These are phyloP conservation scores for Andricus curvator DNA, from an alignment of 2,888 invertebrate genomes.

Conservation along the genomic window DNA sequence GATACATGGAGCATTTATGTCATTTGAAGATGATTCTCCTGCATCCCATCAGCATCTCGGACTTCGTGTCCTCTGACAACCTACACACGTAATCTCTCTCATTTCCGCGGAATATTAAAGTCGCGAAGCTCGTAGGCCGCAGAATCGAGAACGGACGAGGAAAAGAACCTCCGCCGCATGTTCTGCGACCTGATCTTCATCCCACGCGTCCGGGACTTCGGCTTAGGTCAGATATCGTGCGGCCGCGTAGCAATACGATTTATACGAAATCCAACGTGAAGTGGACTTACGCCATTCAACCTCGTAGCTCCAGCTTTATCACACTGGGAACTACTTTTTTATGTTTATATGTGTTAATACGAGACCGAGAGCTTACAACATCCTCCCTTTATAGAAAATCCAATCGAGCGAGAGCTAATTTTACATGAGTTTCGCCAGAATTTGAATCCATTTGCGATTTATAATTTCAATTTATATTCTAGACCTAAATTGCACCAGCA, in stretches of 20 bases:
- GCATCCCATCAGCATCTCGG: neutral
- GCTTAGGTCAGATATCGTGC: slow-evolving; percentile 6
- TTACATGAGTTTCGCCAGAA: slow-evolving; percentile 8
- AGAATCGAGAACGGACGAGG: slow-evolving; percentile 38
- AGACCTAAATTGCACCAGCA: neutral
- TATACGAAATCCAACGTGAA: slow-evolving; percentile 28
- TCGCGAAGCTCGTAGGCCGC: slow-evolving; percentile 31
- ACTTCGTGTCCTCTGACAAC: slow-evolving; percentile 2
- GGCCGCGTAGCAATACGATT: slow-evolving; percentile 37
- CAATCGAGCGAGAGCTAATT: slow-evolving; percentile 24
- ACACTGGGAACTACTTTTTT: slow-evolving; percentile 32
- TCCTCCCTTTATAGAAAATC: slow-evolving; percentile 26
- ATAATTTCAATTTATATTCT: neutral
- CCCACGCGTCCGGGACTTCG: slow-evolving; percentile 29
- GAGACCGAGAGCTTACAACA: slow-evolving; percentile 7
- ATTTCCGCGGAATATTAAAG: slow-evolving; percentile 18
- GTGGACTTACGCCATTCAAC: slow-evolving; percentile 37
- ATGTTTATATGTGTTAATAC: slow-evolving; percentile 30
- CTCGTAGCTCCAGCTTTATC: slow-evolving; percentile 20
- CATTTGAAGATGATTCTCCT: slow-evolving; percentile 16
- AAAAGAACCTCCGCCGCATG: slow-evolving; percentile 22
- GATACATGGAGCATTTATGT: slow-evolving; percentile 16
- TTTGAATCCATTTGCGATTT: neutral
- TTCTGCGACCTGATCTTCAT: slow-evolving; percentile 35
- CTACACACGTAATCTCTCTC: slow-evolving; percentile 12